Conservation (phyloP, 1,140 invertebrate genomes). For the Philotrypesis tridentata region DNA sequence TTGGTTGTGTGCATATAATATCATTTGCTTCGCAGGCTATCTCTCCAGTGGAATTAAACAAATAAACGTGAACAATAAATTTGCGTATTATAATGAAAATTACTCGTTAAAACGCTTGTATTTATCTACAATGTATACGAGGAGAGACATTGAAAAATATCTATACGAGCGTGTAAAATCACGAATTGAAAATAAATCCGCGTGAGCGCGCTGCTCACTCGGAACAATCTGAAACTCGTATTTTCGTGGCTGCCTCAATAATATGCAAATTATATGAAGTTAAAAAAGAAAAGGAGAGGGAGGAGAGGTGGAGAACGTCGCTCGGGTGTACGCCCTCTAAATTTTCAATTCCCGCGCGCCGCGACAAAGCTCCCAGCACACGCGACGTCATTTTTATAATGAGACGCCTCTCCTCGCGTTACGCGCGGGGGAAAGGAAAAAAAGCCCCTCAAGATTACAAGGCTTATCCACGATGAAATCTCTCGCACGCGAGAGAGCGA, state of each 20-base stretch:
- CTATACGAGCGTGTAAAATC: too few species aligned
- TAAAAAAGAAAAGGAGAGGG: not conserved
- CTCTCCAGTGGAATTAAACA: too few species aligned
- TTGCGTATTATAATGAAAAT: too few species aligned
- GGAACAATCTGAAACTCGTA: not conserved
- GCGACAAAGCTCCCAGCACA: slow-evolving; percentile 13
- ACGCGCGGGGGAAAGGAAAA: not conserved
- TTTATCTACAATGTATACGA: too few species aligned
- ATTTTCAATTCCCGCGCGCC: slow-evolving; percentile 48
- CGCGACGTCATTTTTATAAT: slow-evolving; percentile 44
- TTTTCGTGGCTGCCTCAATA: not conserved
- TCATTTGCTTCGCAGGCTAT: too few species aligned
- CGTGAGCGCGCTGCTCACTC: not conserved
- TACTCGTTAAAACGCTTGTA: too few species aligned
- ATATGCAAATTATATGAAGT: not conserved
- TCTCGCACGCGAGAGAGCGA: not conserved
- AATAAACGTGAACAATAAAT: too few species aligned
- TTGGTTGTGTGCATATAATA: too few species aligned
- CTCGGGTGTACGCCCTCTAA: slow-evolving; percentile 35
- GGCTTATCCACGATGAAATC: not conserved
- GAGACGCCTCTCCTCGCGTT: not conserved
- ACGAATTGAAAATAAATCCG: not conserved
- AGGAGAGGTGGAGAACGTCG: not conserved
- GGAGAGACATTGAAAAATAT: too few species aligned
- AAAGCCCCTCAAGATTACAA: not conserved